Conservation (phyloP, 2,888 invertebrate genomes). For the Stenurella melanura region DNA sequence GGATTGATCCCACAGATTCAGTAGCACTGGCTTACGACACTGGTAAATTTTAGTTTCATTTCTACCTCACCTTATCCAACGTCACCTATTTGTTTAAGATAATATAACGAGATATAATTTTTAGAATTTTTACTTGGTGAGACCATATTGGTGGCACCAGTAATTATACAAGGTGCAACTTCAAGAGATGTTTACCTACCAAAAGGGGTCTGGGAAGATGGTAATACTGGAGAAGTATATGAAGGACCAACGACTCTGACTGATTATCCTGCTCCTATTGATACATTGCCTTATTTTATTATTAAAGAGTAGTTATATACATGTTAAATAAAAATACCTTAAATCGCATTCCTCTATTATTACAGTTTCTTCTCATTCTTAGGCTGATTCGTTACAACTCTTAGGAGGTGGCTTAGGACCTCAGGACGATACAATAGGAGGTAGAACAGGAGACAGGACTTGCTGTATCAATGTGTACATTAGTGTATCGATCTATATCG, state of each 20-base stretch:
- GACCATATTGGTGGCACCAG: conserved; percentile 85
- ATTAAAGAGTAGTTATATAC: conserved; percentile 41
- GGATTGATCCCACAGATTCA: conserved; percentile 82
- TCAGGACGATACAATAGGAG: too few species aligned
- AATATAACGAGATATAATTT: conserved; percentile 49
- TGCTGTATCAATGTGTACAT: too few species aligned
- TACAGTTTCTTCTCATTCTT: too few species aligned
- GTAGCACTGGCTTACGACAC: conserved; percentile 78
- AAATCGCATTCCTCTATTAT: too few species aligned
- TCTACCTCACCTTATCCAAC: neutral
- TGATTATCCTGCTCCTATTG: conserved; percentile 81
- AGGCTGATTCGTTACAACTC: too few species aligned
- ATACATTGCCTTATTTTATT: conserved; percentile 83
- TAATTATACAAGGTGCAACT: conserved; percentile 78
- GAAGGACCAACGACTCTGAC: conserved; percentile 79
- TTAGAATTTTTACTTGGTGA: conserved; percentile 88
- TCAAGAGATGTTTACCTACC: conserved; percentile 86
- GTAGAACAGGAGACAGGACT: too few species aligned
- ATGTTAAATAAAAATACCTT: too few species aligned
- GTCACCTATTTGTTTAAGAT: too few species aligned
- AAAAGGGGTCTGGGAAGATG: conserved; percentile 83
- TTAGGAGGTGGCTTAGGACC: too few species aligned
- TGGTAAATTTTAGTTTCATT: conserved; percentile 70
- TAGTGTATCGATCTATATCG: too few species aligned
- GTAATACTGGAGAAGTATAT: conserved; percentile 72